phyloP scores from a whole-genome alignment of 2,113 vertebrate genomes.

The Lontra canadensis region DNA sequence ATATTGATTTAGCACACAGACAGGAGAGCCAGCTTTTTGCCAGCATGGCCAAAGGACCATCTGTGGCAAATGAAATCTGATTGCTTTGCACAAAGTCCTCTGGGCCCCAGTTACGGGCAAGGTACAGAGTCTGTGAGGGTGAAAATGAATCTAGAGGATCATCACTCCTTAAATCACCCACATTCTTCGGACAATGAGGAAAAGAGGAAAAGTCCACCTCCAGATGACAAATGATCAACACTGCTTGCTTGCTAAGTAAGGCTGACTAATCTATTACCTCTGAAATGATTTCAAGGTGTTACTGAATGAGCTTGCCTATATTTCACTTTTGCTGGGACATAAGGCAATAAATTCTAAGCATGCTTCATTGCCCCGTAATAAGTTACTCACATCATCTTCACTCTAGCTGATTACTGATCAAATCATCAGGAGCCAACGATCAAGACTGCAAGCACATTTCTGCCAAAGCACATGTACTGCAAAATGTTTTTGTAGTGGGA shows the following conservation, averaged over 20 bases:
- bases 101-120: not conserved
- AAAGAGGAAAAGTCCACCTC: not conserved
- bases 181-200: not conserved
- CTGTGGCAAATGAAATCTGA: constrained; percentile 33
- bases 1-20: not conserved
- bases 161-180: not conserved
- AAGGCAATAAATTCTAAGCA: constrained; percentile 42
- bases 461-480: not conserved
- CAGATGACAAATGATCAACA: constrained; percentile 18
- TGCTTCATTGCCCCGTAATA: constrained; percentile 14
- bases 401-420: not conserved
- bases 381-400: constrained; percentile 35
- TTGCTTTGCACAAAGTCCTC: not conserved
- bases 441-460: not conserved
- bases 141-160: not conserved
- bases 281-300: constrained; percentile 38
- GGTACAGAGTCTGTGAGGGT: not conserved
- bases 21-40: not conserved
- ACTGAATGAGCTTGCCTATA: constrained; percentile 2
- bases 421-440: not conserved
- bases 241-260: not conserved
- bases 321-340: constrained; percentile 30
- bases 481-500: not conserved
- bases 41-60: not conserved
- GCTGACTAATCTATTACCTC: constrained; percentile 45